These are phyloP conservation scores for Dunckerocampus dactyliophorus DNA, from an alignment of 2,113 vertebrate species.

Conservation along the genomic window DNA sequence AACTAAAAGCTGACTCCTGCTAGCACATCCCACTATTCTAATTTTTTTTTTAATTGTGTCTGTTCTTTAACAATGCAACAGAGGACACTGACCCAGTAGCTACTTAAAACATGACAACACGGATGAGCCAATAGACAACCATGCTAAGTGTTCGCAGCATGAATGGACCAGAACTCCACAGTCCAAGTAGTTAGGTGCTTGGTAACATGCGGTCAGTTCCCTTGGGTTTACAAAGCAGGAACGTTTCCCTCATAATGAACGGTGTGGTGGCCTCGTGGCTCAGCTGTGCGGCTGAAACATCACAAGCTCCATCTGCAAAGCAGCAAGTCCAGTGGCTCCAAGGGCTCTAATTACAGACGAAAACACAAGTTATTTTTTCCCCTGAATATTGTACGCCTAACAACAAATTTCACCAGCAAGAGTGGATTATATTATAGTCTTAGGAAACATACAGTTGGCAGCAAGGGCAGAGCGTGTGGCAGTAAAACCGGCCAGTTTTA, in stretches of 20 bases:
- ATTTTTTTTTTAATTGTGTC: too few relatives aligned
- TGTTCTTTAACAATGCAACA: too few relatives aligned
- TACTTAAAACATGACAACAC: too few relatives aligned
- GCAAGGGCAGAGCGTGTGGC: not conserved
- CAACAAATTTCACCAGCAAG: not conserved
- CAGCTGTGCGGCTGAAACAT: not conserved
- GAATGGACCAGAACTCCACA: not conserved
- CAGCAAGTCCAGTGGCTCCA: not conserved
- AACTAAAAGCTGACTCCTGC: too few relatives aligned
- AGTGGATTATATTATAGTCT: not conserved
- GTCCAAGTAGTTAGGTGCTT: constrained; percentile 1
- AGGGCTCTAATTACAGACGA: not conserved
- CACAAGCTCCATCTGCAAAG: constrained; percentile 1
- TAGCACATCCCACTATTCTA: too few relatives aligned
- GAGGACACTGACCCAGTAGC: too few relatives aligned
- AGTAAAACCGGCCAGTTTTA: not conserved
- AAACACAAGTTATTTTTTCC: constrained; percentile 2
- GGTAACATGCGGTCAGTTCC: not conserved
- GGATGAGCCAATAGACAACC: not conserved
- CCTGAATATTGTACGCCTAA: not conserved
- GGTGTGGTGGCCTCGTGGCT: not conserved
- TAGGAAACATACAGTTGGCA: not conserved
- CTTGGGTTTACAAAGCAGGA: not conserved
- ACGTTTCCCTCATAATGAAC: not conserved
- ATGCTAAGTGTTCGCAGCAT: not conserved